Base-by-base conservation (phyloP, 1,140 invertebrate genomes). In the Drosophila nannoptera region DNA sequence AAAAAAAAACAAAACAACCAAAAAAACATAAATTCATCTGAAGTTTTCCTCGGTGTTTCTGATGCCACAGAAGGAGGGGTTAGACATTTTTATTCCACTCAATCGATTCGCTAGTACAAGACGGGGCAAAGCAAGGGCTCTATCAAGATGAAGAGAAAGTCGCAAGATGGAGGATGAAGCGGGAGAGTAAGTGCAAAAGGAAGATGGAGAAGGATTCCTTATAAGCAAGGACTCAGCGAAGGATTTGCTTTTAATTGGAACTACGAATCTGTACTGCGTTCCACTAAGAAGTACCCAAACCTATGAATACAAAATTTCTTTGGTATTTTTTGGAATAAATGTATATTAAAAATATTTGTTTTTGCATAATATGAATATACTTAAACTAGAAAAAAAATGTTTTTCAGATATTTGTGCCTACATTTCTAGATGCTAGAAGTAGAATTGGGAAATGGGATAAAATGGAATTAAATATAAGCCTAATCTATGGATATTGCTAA, bases 391-490 rank as follows among this genome's bases (percentile, higher is more conserved):
- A 52, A 45, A 67, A 50, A 46, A 7, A 38, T 36, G 7, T 40
- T 32, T 22, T 45, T n/a, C 16, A 29, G 12, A 64, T 58, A 67
- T 61, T 76, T 75, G 65, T 69, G 32, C 40, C 68, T 73, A 80
- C 52, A 38, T 69, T 80, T 80, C 77, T 80, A 80, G 77, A 80
- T 80, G 81, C 77, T 81, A 80, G 77, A 80, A 80, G 77, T 63
- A 64, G 62, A 72, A 53, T 43, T 12, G n/a, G 40, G 2, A 7
- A 22, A 35, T 32, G 11, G 33, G 62, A 70, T 48, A 38, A 54
- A 53, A 48, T 46, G 22, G 22, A 42, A 36, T 12, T 49, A 68
- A 12, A 42, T 59, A 62, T 49, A 12, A 8, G n/a, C 29, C 29
- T 4, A 46, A 22, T 22, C 22, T 22, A 22, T 22, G 22, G 45